Evolutionary conservation across 2,888 invertebrate species (phyloP), one percentile per base, ranked within the genome.

Genomic region (Nematopogon swammerdamellus): DNA sequence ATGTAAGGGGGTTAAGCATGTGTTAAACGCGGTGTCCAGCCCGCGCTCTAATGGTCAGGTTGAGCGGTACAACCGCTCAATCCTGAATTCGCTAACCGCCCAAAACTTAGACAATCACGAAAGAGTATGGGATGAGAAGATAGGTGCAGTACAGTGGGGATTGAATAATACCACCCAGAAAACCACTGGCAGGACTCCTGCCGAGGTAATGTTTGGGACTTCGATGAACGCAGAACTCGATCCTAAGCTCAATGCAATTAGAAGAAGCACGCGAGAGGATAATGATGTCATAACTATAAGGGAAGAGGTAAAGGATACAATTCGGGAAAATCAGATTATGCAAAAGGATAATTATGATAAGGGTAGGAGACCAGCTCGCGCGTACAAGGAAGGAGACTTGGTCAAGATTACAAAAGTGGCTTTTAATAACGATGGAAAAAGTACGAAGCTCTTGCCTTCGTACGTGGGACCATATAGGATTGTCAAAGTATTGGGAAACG

Each of bases 111-210:
- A 57, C n/a, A 50, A 53, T 25, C 52, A 58, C 42, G 64, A 63
- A 49, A 62, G 59, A 20, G 56, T 55, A 44, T 67, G 68, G 65
- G 63, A 65, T 55, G 52, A 56, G 47, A 57, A 64, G 18, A 48
- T 67, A 18, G 57, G 58, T 18, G 48, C 56, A n/a, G n/a, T n/a
- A 10, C 59, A 57, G 44, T 57, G 57, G 57, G 57, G 57, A 1
- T 46, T 58, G 1, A 57, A 64, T 47, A 64, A 63, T 49, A 59
- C 60, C 2, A 42, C 54, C 3, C 57, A 58, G 45, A 53, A 56
- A 51, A 51, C 56, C 2, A 58, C 53, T 25, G 57, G 60, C 19
- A 56, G 50, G 49, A 53, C 56, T 19, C 52, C 57, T 18, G 46
- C 47, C 16, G 57, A 58, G n/a, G 48, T 59, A 30, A 50, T 61